Conservation (phyloP, 2,797 vertebrate species). For the Discoglossus pictus region DNA sequence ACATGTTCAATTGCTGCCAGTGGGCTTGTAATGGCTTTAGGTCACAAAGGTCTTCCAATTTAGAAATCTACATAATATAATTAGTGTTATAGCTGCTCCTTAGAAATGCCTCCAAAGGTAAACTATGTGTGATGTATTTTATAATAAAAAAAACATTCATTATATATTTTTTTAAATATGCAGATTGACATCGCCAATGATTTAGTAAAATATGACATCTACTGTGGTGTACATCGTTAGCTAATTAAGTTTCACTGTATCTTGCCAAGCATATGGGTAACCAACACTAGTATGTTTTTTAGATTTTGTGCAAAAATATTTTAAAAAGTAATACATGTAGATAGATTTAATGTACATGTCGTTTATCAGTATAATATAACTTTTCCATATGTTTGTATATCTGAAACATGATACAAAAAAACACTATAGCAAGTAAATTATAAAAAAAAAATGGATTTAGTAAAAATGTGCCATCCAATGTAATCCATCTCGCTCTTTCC, state of each 20-base stretch:
- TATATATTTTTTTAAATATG: slow-evolving; percentile 4
- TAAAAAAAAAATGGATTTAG: too few relatives aligned
- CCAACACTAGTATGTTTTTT: too few relatives aligned
- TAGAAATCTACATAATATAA: slow-evolving; percentile 38
- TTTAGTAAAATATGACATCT: slow-evolving; percentile 3
- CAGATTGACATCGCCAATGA: background rate
- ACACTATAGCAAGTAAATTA: too few relatives aligned
- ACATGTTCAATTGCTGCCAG: slow-evolving; percentile 31
- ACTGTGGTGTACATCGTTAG: slow-evolving; percentile 2
- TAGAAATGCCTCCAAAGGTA: slow-evolving; percentile 20
- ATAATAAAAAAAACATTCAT: slow-evolving; percentile 26
- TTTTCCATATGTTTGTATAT: too few relatives aligned
- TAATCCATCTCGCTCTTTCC: too few relatives aligned
- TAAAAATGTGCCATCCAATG: too few relatives aligned
- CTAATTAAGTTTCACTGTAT: slow-evolving; percentile 24
- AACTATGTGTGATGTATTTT: slow-evolving; percentile 43
- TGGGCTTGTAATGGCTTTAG: slow-evolving; percentile 37
- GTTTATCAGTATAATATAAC: too few relatives aligned
- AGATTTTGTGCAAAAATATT: background rate
- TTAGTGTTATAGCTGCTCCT: slow-evolving; percentile 26
- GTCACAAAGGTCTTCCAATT: slow-evolving; percentile 43
- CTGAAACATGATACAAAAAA: too few relatives aligned
- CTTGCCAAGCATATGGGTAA: too few relatives aligned
- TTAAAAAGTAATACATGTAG: too few relatives aligned
- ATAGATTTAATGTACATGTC: too few relatives aligned